Base-by-base conservation (phyloP, 1,140 invertebrate genomes). In the Caerostris extrusa region DNA sequence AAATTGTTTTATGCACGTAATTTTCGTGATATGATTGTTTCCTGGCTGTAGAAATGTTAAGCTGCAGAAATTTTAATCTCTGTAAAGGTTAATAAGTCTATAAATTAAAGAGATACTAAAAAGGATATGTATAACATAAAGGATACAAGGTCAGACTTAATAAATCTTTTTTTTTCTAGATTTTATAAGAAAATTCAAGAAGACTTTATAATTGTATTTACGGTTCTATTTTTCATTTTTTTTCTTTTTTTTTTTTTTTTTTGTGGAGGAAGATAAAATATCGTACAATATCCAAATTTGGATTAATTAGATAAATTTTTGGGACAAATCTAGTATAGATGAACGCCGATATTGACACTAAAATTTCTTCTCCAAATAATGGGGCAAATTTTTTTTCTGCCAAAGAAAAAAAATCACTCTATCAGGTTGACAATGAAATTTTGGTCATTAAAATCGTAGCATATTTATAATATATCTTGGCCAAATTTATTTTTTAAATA, bases 161-260 rank as follows among this genome's bases (percentile, higher is more conserved):
- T 77, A 77, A 77, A 77, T 77, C 71, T 50, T 77, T 77, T 34
- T 34, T 34, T 34, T 77, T 12, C 71, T 50, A 12, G 71, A 77
- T 50, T 50, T 5, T 12, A 77, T 7, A 67, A 67, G 14, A 17
- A 17, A 67, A n/a, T 67, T 67, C 61, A 67, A 67, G 61, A 12
- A 6, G 12, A 67, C 34, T 34, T 34, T 34, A 34, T 34, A 67
- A 67, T 14, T 12, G n/a, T n/a, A n/a, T 67, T 67, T 67, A n/a
- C 12, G 17, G 61, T 67, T 17, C 5, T n/a, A n/a, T n/a, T n/a
- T n/a, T n/a, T n/a, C n/a, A n/a, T n/a, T n/a, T n/a, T n/a, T n/a
- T n/a, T n/a, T n/a, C n/a, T n/a, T n/a, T n/a, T n/a, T n/a, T n/a
- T n/a, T 3, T 17, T 17, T 7, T 17, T 17, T 14, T 61, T 12